phyloP scores from a whole-genome alignment of 2,113 vertebrate species.

The Aphyosemion australe region DNA sequence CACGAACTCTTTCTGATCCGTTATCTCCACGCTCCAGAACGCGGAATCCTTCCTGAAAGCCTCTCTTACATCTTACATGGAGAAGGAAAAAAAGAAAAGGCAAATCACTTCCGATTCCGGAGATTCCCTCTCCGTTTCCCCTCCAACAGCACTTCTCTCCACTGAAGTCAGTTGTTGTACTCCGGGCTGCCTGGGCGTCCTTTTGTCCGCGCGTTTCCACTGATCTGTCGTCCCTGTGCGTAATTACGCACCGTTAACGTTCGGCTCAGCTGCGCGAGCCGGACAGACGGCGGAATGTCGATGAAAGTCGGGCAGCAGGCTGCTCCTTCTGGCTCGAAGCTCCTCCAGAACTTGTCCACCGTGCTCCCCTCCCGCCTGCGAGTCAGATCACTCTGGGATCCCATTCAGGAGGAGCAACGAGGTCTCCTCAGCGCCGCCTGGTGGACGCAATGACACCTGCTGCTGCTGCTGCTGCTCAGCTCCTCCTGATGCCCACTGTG shows the following conservation, averaged over 20 bases:
- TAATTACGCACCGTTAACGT: slow-evolving; percentile 55
- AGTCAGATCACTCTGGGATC: slow-evolving; percentile 53
- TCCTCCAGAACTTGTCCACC: slow-evolving; percentile 47
- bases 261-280: slow-evolving; percentile 11
- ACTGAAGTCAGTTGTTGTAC: slow-evolving; percentile 56
- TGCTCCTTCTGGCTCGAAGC: slow-evolving; percentile 24
- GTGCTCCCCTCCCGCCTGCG: slow-evolving; percentile 39
- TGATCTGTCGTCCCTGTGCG: slow-evolving; percentile 37
- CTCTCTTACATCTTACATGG: slow-evolving; percentile 55
- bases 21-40: slow-evolving; percentile 2
- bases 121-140: slow-evolving; percentile 31
- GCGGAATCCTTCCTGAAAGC: slow-evolving; percentile 17
- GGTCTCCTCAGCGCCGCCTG: slow-evolving; percentile 53
- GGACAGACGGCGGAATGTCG: slow-evolving; percentile 33
- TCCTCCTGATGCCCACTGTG: neutral
- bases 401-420: slow-evolving; percentile 34
- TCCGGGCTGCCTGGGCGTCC: slow-evolving; percentile 45
- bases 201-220: slow-evolving; percentile 60
- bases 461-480: too few species aligned
- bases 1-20: slow-evolving; percentile 22
- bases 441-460: slow-evolving; percentile 30
- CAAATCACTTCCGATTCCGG: slow-evolving; percentile 68
- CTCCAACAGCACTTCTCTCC: slow-evolving; percentile 45
- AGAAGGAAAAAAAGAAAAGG: neutral
- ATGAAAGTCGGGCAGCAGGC: slow-evolving; percentile 21